Evolutionary conservation across 2,888 invertebrate species (phyloP).

Genomic region (Exephanes ischioxanthus): DNA sequence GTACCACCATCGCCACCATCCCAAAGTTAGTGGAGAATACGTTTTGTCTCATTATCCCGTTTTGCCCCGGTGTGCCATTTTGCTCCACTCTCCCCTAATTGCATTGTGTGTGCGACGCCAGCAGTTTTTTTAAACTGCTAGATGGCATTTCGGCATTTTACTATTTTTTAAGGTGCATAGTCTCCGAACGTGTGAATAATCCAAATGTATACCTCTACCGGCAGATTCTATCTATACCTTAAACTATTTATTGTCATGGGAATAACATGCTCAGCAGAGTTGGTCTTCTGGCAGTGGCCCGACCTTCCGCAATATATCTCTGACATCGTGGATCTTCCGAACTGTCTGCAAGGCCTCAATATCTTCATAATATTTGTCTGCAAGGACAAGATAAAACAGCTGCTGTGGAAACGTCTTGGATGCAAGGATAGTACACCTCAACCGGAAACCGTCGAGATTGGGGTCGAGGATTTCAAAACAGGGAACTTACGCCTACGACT

Average conservation of each 20-base stretch:
- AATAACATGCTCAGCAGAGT: slow-evolving; percentile 91
- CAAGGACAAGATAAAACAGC: slow-evolving; percentile 89
- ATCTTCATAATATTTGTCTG: slow-evolving; percentile 91
- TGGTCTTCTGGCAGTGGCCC: slow-evolving; percentile 90
- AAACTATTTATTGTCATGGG: slow-evolving; percentile 95
- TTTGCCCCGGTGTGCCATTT: too few relatives aligned
- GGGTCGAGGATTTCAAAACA: too few relatives aligned
- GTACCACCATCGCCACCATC: too few relatives aligned
- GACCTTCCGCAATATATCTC: slow-evolving; percentile 85
- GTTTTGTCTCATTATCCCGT: too few relatives aligned
- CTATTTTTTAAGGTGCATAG: background rate
- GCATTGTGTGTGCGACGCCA: slow-evolving; percentile 85
- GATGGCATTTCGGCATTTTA: background rate
- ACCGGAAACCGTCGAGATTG: too few relatives aligned
- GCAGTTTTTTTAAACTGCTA: too few relatives aligned
- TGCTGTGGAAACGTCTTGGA: slow-evolving; percentile 87
- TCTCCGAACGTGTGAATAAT: background rate
- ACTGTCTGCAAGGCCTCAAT: slow-evolving; percentile 89
- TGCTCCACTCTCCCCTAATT: too few relatives aligned
- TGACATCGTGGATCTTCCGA: slow-evolving; percentile 89
- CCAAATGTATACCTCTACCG: slow-evolving; percentile 22
- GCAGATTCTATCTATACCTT: slow-evolving; percentile 91
- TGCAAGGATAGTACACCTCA: slow-evolving; percentile 69
- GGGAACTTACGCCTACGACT: too few relatives aligned
- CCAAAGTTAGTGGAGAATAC: too few relatives aligned